phyloP scores from a whole-genome alignment of 2,888 invertebrate genomes.

The Sphaerolaimus hirsutus region DNA sequence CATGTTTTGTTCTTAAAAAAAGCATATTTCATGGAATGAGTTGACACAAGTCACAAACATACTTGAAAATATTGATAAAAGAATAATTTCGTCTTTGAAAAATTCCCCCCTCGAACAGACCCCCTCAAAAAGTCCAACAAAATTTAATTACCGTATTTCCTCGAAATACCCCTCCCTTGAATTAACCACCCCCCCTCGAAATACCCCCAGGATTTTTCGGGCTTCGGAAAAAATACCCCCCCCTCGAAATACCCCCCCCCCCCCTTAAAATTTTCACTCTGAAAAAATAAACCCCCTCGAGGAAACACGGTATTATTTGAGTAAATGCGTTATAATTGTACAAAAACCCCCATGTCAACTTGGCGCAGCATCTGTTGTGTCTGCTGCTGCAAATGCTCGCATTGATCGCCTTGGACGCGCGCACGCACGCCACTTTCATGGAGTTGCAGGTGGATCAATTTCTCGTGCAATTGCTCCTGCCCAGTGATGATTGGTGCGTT shows the following conservation, averaged over 20 bases:
- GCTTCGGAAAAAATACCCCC: no score
- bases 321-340: background rate
- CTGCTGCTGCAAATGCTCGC: constrained; percentile 39
- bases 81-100: background rate
- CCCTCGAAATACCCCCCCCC: no score
- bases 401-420: constrained; percentile 36
- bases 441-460: constrained; percentile 39
- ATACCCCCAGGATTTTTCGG: no score
- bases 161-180: no score
- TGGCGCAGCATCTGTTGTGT: constrained; percentile 37
- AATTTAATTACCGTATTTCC: no score
- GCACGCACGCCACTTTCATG: constrained; percentile 34
- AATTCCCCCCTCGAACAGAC: no score
- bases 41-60: background rate
- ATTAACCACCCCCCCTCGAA: no score
- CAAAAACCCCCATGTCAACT: background rate
- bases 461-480: constrained; percentile 37
- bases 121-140: no score
- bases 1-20: background rate
- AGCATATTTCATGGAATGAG: no score
- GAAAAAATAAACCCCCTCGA: no score
- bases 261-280: no score
- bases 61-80: background rate
- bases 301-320: background rate
- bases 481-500: constrained; percentile 41